Conservation (phyloP, 1,140 invertebrate species). For the Pseudobourletiella spinata region DNA sequence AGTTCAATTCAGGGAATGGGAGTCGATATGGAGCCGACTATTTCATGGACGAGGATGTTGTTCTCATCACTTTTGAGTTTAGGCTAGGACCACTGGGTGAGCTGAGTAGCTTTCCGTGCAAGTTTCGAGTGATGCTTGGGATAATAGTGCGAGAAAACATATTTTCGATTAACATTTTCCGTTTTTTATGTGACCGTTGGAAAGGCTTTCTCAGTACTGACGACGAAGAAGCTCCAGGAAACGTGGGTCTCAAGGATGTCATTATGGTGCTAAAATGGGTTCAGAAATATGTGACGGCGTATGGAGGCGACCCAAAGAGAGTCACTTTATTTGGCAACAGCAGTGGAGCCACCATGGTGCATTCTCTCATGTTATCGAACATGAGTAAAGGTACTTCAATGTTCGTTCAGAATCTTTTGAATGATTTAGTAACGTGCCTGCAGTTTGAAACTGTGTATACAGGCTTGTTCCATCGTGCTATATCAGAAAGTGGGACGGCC, state of each 20-base stretch:
- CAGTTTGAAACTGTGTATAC: not conserved
- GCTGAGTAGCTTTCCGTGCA: not conserved
- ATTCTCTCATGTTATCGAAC: conserved; percentile 7
- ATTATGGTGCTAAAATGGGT: conserved; percentile 16
- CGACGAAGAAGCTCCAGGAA: conserved; percentile 10
- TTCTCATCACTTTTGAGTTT: conserved; percentile 46
- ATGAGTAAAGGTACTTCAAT: conserved; percentile 5
- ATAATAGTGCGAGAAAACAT: not conserved
- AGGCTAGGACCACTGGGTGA: conserved; percentile 42
- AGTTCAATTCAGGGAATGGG: conserved; percentile 20
- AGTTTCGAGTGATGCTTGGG: not conserved
- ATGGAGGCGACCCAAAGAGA: conserved; percentile 8
- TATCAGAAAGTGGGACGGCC: not conserved
- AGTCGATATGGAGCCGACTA: conserved; percentile 36
- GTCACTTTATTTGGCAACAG: conserved; percentile 13
- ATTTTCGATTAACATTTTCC: not conserved
- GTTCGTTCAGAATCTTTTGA: not conserved
- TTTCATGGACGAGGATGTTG: conserved; percentile 40
- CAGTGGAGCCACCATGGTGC: not conserved
- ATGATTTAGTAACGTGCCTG: not conserved
- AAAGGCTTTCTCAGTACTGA: conserved; percentile 26
- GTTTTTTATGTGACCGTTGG: too few species aligned
- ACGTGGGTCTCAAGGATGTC: conserved; percentile 20
- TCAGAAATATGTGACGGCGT: conserved; percentile 13
- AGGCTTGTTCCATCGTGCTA: not conserved